Evolutionary conservation across 2,888 invertebrate species (phyloP), one percentile per base, ranked within the genome.

Genomic region (Peribatodes rhomboidaria): DNA sequence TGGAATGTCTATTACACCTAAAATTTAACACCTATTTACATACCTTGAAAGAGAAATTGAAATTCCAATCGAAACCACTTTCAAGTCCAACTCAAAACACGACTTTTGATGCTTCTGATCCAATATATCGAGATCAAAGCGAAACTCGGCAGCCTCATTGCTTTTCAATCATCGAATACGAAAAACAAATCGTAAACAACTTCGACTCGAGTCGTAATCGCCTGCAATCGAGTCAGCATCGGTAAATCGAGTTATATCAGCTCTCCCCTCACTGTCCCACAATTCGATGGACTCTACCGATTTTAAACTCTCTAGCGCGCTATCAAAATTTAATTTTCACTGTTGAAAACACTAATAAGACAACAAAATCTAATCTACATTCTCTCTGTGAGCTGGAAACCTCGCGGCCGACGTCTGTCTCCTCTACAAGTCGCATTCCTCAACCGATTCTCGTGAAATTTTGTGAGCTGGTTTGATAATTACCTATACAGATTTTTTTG

Each of bases 161-260:
- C 68, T 73, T 73, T 77, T 74, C 78, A 79, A 79, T 79, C 78
- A 78, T 76, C 71, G 76, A 71, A 71, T 74, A 70, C 67, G 68
- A 74, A 79, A 76, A 75, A 76, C 18, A 78, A 76, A 80, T 70
- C 79, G 73, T 81, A 78, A 78, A 82, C 81, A 79, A 81, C 68
- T 77, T 69, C 74, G 71, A 78, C 69, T 75, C 79, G 78, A 77
- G 75, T 52, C 55, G 82, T 85, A 85, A 86, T 84, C 81, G 82
- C 70, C 77, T 74, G 77, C 79, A 84, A 86, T 83, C 81, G 80
- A 82, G 81, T 85, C 81, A 80, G 82, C 80, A 76, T 73, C 70
- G 80, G 75, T 80, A 82, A 79, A 80, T 80, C 75, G 74, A 76
- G 74, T 81, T 77, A 80, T 74, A 73, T 70, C 58, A 65, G 72